phyloP scores from a whole-genome alignment of 2,797 vertebrate genomes.

The Poeciliopsis turneri region DNA sequence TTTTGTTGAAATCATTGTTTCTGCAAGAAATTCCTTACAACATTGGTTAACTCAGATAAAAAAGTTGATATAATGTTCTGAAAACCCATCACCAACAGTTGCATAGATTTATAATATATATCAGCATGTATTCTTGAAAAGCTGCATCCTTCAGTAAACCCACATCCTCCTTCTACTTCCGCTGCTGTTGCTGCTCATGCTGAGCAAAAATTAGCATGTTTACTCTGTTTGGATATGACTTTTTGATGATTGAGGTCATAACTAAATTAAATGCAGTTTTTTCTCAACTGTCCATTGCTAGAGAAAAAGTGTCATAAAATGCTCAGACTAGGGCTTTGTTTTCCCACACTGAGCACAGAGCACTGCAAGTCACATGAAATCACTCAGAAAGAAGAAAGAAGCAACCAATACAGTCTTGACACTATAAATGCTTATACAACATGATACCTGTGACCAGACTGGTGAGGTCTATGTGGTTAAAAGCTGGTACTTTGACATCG shows the following conservation, averaged over 20 bases:
- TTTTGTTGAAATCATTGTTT: not conserved
- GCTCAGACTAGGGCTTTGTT: not conserved
- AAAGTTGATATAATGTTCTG: not conserved
- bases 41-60: not conserved
- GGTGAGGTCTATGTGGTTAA: not conserved
- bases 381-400: not conserved
- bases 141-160: not conserved
- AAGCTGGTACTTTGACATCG: not conserved
- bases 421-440: not conserved
- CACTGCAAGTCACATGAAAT: not conserved
- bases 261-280: not conserved
- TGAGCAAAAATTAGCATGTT: not conserved
- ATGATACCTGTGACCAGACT: not conserved
- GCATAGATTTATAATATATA: not conserved
- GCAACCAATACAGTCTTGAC: not conserved
- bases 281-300: not conserved
- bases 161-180: not conserved
- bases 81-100: not conserved
- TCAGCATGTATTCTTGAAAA: not conserved
- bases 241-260: not conserved
- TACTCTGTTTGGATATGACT: not conserved
- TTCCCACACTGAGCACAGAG: not conserved
- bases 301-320: not conserved
- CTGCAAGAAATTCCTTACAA: not conserved
- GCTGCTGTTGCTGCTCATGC: no score